These are phyloP conservation scores for Rhynchopsitta pachyrhyncha DNA, from an alignment of 2,113 vertebrate genomes.

Conservation along the genomic window DNA sequence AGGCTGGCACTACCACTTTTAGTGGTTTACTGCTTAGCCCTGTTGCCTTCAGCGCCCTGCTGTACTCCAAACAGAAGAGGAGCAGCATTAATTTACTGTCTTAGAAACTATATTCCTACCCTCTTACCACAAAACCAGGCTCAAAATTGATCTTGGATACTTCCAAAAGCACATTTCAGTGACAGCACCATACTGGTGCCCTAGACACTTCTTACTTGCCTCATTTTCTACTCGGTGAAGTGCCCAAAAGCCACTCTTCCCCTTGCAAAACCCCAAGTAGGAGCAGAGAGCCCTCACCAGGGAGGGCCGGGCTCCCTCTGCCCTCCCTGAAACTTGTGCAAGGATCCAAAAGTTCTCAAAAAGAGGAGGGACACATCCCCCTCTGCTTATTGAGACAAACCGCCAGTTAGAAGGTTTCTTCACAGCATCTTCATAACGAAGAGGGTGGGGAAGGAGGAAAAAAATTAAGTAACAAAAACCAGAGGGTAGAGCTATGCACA, in stretches of 20 bases:
- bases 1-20: background rate
- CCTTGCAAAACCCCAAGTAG: rapidly evolving
- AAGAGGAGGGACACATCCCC: rapidly evolving
- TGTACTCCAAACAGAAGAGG: background rate
- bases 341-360: background rate
- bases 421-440: background rate
- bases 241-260: background rate
- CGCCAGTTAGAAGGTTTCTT: background rate
- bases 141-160: background rate
- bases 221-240: background rate
- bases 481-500: background rate
- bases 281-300: background rate
- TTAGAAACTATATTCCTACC: background rate
- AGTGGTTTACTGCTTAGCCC: background rate
- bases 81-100: background rate
- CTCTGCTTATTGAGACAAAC: background rate
- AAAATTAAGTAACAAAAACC: background rate
- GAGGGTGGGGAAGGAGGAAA: background rate
- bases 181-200: rapidly evolving
- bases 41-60: background rate
- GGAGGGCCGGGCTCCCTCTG: background rate
- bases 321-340: background rate
- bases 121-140: background rate
- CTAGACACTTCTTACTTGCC: background rate
- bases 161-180: background rate